Evolutionary conservation across 2,797 vertebrate genomes (phyloP), one percentile per base, ranked within the genome.

Genomic region (Chaenodraco wilsoni): DNA sequence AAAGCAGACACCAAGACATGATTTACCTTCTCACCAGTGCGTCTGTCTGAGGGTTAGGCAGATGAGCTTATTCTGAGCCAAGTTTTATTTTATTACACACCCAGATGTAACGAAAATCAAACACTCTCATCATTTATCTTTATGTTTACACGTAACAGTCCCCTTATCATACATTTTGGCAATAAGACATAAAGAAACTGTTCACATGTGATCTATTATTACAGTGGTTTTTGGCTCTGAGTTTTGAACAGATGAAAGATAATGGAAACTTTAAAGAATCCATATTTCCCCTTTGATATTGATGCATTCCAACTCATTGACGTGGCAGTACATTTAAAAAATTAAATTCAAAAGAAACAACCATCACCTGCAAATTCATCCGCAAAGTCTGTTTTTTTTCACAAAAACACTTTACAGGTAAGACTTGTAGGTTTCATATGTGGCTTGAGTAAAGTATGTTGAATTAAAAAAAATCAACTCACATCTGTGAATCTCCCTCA

Each of bases 291-390:
- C 41, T 46, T 72, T 48, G 93, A 95, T 93, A 87, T 92, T 93
- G 91, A 95, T 94, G 73, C 95, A 91, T 89, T 96, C 93, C 84
- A 94, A 87, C 94, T 95, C 79, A 86, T 90, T 89, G 87, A 89
- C 86, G 93, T 88, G 76, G 40, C 46, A 19, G 5, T n/a, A 31
- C 15, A 37, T 58, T 65, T 15, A 3, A 48, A 51, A 43, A 48
- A 46, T 31, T 43, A 41, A 41, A 37, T 49, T 8, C 13, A 54
- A 68, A 68, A 40, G 11, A 41, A 55, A 5, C n/a, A 2, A 17
- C 33, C 44, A 14, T 11, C 19, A 46, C 57, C 40, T 19, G 67
- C 3, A 0, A 44, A 52, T 44, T 9, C 3, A 13, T 8, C 8
- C 8, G 1, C 1, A 37, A 37, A 37, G 33, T 37, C 33, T 17